These are phyloP conservation scores for Acipenser transmontanus DNA, from an alignment of 2,797 vertebrate species.

Conservation along the genomic window DNA sequence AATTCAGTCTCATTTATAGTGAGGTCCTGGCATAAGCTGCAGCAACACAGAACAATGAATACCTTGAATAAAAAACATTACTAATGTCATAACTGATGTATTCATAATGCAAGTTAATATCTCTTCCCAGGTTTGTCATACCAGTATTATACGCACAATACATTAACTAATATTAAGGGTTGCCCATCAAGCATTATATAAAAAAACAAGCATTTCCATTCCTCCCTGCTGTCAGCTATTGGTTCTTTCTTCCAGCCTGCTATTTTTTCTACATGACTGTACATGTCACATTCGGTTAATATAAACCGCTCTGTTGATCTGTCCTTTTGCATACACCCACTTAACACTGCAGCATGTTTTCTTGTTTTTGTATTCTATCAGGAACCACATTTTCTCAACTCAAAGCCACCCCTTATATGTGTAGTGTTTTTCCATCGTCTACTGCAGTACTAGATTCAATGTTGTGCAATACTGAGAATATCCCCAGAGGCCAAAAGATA, in stretches of 20 bases:
- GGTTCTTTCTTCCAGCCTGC: slow-evolving; percentile 38
- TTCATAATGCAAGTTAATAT: background rate
- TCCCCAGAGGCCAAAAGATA: too few relatives aligned
- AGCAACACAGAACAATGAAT: too few relatives aligned
- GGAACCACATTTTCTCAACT: too few relatives aligned
- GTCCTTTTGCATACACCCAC: slow-evolving; percentile 15
- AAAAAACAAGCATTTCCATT: slow-evolving; percentile 22
- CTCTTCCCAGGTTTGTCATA: background rate
- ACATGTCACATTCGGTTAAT: slow-evolving; percentile 55
- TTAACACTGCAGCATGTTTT: background rate
- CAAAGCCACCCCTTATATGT: too few relatives aligned
- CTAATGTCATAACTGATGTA: background rate
- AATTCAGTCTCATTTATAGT: too few relatives aligned
- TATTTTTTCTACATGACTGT: slow-evolving; percentile 51
- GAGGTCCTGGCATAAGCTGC: too few relatives aligned
- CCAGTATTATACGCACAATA: too few relatives aligned
- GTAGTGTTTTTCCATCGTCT: too few relatives aligned
- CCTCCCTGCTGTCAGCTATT: slow-evolving; percentile 14
- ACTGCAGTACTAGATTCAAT: too few relatives aligned
- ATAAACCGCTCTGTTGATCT: slow-evolving; percentile 40
- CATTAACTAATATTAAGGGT: too few relatives aligned
- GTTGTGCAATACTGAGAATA: too few relatives aligned
- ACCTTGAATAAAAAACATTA: background rate
- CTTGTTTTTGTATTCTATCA: too few relatives aligned
- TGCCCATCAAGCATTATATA: background rate